Base-by-base conservation (phyloP, 2,888 invertebrate species). In the Anarsia innoxiella region DNA sequence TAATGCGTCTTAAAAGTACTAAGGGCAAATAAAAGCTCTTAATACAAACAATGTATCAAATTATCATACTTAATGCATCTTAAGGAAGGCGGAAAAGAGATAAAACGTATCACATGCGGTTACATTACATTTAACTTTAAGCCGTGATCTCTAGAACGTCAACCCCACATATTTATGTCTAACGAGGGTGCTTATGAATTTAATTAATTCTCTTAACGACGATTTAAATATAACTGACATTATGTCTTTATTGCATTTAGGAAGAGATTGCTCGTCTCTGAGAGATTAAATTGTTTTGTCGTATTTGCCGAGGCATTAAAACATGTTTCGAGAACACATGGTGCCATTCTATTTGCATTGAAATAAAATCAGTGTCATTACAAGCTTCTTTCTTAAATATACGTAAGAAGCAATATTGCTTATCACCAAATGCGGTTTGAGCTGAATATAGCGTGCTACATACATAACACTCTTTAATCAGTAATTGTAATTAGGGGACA, bases 101-200 rank as follows among this genome's bases (percentile, higher is more conserved):
- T n/a, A n/a, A n/a, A n/a, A n/a, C n/a, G n/a, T n/a, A n/a, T 29
- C 12, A 29, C 30, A 34, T 63, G 67, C 56, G 66, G 68, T 67
- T 50, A 61, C 56, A 66, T 66, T 66, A 63, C 66, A 69, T 67
- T 67, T 66, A 66, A 71, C 60, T 66, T 66, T 54, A 49, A 59
- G 56, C 52, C 48, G 45, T 44, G 47, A 53, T 52, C 53, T 46
- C 50, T 45, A 48, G 51, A 44, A 46, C 49, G 46, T 56, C 58
- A 55, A 53, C 56, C 55, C 53, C 44, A 53, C 57, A 57, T 62
- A 59, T 59, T 59, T 59, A 57, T 48, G 45, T 47, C 46, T 60
- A 65, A 62, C 60, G 56, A 59, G 61, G 63, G 64, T 64, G 60
- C 56, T 66, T 67, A 65, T 70, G 59, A 69, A 68, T 70, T 69